phyloP scores from a whole-genome alignment of 2,888 invertebrate species.

The Metallyticus violacea region DNA sequence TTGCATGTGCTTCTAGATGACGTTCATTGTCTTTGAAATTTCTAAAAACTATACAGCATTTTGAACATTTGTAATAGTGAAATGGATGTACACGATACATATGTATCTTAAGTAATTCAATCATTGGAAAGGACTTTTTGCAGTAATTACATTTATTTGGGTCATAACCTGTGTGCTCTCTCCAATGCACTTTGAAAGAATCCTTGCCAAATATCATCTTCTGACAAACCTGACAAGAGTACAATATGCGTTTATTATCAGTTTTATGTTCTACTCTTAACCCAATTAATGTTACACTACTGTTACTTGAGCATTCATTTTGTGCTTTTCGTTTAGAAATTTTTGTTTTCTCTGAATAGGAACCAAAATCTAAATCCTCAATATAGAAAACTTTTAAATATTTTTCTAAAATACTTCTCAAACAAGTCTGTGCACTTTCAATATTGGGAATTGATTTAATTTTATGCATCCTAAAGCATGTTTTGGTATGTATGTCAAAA shows the following conservation, averaged over 20 bases:
- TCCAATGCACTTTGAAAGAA: background rate
- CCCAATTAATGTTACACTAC: background rate
- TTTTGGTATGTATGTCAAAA: background rate
- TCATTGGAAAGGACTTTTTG: background rate
- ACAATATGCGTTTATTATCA: background rate
- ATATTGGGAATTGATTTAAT: background rate
- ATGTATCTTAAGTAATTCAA: background rate
- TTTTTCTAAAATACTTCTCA: background rate
- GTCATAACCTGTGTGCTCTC: background rate
- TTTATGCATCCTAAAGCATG: background rate
- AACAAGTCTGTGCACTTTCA: background rate
- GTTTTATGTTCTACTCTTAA: background rate
- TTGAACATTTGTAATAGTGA: background rate
- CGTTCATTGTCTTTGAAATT: background rate
- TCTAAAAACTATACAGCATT: background rate
- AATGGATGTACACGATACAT: background rate
- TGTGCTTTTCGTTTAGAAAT: no score
- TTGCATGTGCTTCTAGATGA: background rate
- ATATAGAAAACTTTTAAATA: background rate
- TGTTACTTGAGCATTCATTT: background rate
- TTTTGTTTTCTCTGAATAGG: background rate
- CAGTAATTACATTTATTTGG: background rate
- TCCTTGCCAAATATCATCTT: background rate
- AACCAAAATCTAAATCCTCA: background rate
- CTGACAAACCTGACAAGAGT: background rate